Base-by-base conservation (phyloP, 2,888 invertebrate species). In the Leptinotarsa haldemani region DNA sequence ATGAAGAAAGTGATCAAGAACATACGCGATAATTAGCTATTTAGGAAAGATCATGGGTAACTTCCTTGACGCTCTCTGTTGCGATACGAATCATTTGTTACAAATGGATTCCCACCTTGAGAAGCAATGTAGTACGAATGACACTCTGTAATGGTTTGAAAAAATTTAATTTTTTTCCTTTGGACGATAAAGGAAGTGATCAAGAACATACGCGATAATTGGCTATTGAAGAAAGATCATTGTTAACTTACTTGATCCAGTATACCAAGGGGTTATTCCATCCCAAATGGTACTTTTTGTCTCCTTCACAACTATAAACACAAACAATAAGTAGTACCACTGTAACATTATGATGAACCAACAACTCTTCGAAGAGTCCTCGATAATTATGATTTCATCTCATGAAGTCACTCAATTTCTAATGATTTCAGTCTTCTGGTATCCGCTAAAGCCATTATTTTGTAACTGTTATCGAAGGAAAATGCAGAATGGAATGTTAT, bases 231-330 rank as follows among this genome's bases (percentile, higher is more conserved):
- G 40, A 40, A 40, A 40, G 30, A 40, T 40, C 2, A 40, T 40
- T 2, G 7, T 13, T 68, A 58, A 90, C 90, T 90, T 88, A 90
- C 90, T 87, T 53, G 90, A 89, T 83, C 88, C 89, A 50, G 88
- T 88, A 83, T 89, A 90, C 89, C 90, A 90, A 20, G 90, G 89
- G 16, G 88, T 89, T 73, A 88, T 85, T 77, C 89, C 89, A 83
- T 90, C 89, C 88, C 89, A 90, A 71, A 77, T 72, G 40, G 80
- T 79, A 56, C 77, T 71, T 46, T 52, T 65, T 69, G 70, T 71
- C 40, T 75, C 71, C 70, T 73, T 71, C 71, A 78, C 70, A 61
- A 79, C 47, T 56, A 79, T 40, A n/a, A 61, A 20, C 30, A 76
- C 63, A 64, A 76, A 68, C 66, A 74, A 63, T 22, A 76, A 61